A percentile compares a stretch with the other conserved stretches of the same genome.
phyloP scores from a whole-genome alignment of 2,113 vertebrate genomes.

The Deroptyus accipitrinus region DNA sequence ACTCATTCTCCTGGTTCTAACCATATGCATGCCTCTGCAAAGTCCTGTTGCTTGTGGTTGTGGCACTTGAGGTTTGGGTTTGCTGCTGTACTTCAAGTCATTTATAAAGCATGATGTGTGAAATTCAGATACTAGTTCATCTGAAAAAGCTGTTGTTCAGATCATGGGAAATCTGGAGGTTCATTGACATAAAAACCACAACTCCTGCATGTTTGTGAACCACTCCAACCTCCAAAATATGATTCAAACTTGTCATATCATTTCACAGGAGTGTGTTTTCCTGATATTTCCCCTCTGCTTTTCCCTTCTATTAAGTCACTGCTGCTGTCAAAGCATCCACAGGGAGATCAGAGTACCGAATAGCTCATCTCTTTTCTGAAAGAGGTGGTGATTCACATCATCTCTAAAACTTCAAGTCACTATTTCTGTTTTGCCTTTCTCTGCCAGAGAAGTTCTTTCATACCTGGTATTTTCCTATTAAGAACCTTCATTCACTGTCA shows the following conservation, averaged over 20 bases:
- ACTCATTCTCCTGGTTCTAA: not conserved
- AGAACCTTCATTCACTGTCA: not conserved
- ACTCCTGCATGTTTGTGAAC: not conserved
- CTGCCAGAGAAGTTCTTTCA: not conserved
- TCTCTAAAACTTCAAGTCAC: not conserved
- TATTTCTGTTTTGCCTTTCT: not conserved
- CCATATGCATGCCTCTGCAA: not conserved
- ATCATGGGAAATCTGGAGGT: not conserved
- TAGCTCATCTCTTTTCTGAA: not conserved
- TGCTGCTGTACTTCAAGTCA: not conserved
- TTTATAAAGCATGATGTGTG: not conserved
- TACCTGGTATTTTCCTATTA: not conserved
- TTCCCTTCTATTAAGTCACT: not conserved
- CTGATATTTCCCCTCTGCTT: not conserved
- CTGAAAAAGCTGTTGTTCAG: not conserved
- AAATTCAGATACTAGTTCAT: not conserved
- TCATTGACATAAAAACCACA: not conserved
- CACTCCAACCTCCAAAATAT: not conserved
- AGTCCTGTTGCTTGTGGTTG: rapidly evolving
- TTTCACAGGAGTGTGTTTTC: not conserved
- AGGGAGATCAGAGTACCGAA: not conserved
- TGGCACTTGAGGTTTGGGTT: not conserved
- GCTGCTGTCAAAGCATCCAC: not conserved
- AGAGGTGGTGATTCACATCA: not conserved
- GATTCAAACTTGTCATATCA: not conserved